phyloP scores from a whole-genome alignment of 2,888 invertebrate species.

The Omphaloscelis lunosa region DNA sequence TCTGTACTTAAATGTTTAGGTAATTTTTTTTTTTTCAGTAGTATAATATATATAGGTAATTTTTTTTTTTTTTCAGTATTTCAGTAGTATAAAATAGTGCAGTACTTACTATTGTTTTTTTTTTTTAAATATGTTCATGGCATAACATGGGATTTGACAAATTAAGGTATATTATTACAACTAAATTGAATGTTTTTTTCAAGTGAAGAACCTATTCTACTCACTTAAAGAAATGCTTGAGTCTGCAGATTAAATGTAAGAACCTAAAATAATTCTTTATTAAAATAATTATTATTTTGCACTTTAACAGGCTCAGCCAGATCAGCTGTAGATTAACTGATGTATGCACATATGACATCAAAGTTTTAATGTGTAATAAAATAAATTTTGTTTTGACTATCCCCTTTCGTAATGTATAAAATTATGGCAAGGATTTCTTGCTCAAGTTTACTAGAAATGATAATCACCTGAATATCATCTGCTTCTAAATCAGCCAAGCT shows the following conservation, averaged over 20 bases:
- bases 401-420: background rate
- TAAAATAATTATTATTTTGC: too few relatives aligned
- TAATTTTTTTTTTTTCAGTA: too few relatives aligned
- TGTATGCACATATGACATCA: background rate
- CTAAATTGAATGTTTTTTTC: background rate
- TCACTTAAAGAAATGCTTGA: background rate
- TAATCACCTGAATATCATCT: constrained; percentile 88
- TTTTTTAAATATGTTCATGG: too few relatives aligned
- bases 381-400: background rate
- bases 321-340: background rate
- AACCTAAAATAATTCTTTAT: too few relatives aligned
- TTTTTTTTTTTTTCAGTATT: too few relatives aligned
- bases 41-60: too few relatives aligned
- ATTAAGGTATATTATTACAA: background rate
- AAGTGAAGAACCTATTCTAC: background rate
- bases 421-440: background rate
- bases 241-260: too few relatives aligned
- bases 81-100: too few relatives aligned
- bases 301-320: background rate
- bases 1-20: too few relatives aligned
- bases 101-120: too few relatives aligned
- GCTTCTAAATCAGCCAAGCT: constrained; percentile 90
- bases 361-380: background rate
- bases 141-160: background rate
- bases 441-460: background rate